Evolutionary conservation across 2,113 vertebrate species (phyloP), one percentile per base, ranked within the genome.

Genomic region (Perca flavescens): DNA sequence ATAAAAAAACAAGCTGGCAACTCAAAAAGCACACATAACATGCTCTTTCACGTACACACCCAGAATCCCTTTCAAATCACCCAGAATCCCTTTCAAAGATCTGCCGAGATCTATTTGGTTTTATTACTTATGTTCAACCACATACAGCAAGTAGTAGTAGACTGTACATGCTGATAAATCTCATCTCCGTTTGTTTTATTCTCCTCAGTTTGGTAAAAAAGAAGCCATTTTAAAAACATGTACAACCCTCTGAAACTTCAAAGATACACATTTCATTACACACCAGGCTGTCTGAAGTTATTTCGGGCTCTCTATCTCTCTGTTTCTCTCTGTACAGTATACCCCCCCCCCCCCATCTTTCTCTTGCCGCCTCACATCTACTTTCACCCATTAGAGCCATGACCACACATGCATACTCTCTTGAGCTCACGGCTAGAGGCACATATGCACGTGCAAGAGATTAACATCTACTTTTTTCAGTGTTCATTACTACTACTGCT

Each of bases 331-430:
- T 52, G 65, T 22, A 7, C 8, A 46, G 40, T 28, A 4, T 25
- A n/a, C 75, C 50, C 43, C 28, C 28, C 2, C 28, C 2, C 28
- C 54, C 15, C 31, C 8, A 49, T 22, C 62, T 75, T 60, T 73
- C 16, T 79, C 46, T 68, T 68, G 9, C 65, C 73, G 79, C 67
- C 80, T 79, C 78, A 71, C 47, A 52, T 80, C 60, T 54, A 75
- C 52, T 77, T 40, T 62, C 66, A 81, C 61, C 65, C 69, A 68
- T 75, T 40, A 65, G 21, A 77, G 54, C 50, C 50, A 49, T 68
- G 63, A 79, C 78, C 81, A 84, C 54, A 82, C 81, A 84, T 43
- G 67, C 66, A 28, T 54, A 46, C 63, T 61, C 54, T 74, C 28
- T 74, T 19, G 22, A 79, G 72, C 58, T 67, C 74, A 83, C 36